Percentiles rank a stretch among this genome's conserved stretches.
Evolutionary conservation across 2,797 vertebrate species (phyloP).

Genomic region (Rhynchotus rufescens): DNA sequence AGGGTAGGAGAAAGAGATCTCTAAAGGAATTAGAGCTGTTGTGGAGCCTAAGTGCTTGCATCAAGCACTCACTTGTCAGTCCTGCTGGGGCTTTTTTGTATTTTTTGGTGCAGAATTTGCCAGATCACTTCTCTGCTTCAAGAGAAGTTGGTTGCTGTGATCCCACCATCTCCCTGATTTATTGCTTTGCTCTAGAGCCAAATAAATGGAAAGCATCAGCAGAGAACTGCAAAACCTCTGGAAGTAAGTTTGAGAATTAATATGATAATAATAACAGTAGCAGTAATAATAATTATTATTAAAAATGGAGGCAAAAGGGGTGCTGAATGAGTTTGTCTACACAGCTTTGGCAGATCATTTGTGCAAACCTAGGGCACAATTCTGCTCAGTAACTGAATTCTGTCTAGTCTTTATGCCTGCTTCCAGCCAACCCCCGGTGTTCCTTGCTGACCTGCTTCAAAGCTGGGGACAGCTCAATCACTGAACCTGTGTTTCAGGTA

Average conservation of each 20-base stretch:
- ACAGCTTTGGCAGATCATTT: background rate
- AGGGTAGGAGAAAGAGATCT: background rate
- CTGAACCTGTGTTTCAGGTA: background rate
- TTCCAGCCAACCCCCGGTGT: fast-evolving
- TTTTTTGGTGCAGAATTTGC: background rate
- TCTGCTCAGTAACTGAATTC: background rate
- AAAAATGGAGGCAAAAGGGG: background rate
- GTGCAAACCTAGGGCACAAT: fast-evolving
- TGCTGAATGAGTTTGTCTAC: fast-evolving
- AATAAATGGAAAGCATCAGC: background rate
- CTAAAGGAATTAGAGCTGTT: background rate
- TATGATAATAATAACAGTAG: background rate
- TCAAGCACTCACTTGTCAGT: background rate
- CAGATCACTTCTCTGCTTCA: background rate
- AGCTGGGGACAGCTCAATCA: background rate
- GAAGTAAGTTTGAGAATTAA: background rate
- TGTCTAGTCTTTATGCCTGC: background rate
- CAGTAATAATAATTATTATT: background rate
- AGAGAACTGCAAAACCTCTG: background rate
- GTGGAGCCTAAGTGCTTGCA: background rate
- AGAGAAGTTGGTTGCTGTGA: background rate
- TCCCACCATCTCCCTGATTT: background rate
- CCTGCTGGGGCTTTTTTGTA: fast-evolving
- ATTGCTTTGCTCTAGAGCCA: background rate
- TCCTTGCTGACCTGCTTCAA: background rate